phyloP scores from a whole-genome alignment of 2,888 invertebrate species.

The Acheta domesticus region DNA sequence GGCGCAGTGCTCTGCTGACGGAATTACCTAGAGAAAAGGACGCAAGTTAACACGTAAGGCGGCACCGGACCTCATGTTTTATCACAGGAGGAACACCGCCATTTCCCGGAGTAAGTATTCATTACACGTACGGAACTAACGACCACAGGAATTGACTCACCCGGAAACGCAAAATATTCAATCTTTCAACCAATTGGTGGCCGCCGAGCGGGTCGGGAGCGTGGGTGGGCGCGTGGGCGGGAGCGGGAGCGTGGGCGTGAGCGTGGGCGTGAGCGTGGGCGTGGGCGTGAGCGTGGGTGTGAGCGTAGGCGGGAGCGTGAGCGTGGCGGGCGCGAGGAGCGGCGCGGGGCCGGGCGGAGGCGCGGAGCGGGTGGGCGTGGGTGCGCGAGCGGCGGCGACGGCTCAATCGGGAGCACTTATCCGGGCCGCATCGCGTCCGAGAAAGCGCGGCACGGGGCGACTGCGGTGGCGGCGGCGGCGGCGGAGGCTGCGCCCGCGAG shows the following conservation, averaged over 20 bases:
- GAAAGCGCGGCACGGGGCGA: background rate
- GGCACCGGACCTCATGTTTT: too few species aligned
- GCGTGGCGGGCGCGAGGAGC: background rate
- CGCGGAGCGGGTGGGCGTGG: background rate
- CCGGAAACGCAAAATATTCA: too few species aligned
- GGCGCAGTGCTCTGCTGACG: too few species aligned
- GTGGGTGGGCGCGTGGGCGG: background rate
- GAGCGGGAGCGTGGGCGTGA: background rate
- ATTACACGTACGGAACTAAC: too few species aligned
- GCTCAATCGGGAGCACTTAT: constrained; percentile 9
- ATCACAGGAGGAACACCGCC: too few species aligned
- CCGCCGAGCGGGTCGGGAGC: too few species aligned
- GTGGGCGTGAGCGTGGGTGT: background rate
- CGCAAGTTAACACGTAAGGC: too few species aligned
- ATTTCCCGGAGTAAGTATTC: too few species aligned
- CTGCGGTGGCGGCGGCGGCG: background rate
- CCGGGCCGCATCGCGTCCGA: constrained; percentile 5
- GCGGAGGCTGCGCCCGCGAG: background rate
- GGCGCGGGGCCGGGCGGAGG: background rate
- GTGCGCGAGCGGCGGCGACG: background rate
- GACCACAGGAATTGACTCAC: too few species aligned
- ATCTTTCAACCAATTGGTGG: too few species aligned
- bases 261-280: background rate
- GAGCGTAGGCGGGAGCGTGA: background rate
- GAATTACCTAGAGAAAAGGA: too few species aligned